Evolutionary conservation across 2,113 vertebrate genomes (phyloP).

Genomic region (Mormoops blainvillei): DNA sequence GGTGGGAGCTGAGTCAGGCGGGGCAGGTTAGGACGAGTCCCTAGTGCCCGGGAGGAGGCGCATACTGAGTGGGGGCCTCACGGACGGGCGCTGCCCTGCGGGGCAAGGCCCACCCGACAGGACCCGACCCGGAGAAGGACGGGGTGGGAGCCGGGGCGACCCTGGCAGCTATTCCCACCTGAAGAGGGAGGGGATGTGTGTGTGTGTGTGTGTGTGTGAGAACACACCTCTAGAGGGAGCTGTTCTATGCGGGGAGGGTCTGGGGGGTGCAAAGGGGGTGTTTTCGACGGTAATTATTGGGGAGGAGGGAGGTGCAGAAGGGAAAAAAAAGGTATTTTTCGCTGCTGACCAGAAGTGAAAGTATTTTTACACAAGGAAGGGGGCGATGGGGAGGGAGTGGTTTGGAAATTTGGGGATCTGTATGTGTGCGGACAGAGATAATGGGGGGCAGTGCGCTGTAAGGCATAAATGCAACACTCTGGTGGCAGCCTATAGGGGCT

Average conservation of each 20-base stretch:
- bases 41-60: too few relatives aligned
- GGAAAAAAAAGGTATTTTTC: not conserved
- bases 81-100: not conserved
- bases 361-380: not conserved
- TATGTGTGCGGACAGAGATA: not conserved
- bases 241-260: not conserved
- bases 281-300: not conserved
- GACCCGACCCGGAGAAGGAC: not conserved
- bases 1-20: not conserved
- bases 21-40: not conserved
- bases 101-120: not conserved
- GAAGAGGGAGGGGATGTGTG: not conserved
- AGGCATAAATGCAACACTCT: not conserved
- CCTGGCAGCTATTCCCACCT: not conserved
- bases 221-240: conserved; percentile 10
- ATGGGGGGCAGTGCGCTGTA: not conserved
- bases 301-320: not conserved
- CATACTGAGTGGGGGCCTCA: not conserved
- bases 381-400: not conserved
- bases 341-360: not conserved
- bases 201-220: not conserved
- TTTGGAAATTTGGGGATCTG: not conserved
- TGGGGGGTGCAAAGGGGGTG: not conserved
- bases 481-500: not conserved
- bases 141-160: not conserved